Evolutionary conservation across 2,113 vertebrate species (phyloP), one percentile per base, ranked within the genome.

Genomic region (Percopsis transmontana): DNA sequence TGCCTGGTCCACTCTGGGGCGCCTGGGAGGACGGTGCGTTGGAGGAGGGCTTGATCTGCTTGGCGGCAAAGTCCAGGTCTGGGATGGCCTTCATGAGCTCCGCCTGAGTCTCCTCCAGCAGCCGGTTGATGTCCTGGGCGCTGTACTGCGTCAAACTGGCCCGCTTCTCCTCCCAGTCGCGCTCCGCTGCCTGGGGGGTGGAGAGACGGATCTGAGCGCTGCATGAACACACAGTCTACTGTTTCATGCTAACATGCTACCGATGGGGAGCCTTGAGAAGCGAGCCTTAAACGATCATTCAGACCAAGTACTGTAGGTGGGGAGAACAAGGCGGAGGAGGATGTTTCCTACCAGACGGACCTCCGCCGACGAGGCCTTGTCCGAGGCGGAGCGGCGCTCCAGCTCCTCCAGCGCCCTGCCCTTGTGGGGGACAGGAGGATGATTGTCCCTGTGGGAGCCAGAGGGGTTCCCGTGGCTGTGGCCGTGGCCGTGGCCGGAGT

Each of bases 61-160:
- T 99, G 89, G 95, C 95, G 0, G 95, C 96, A 58, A 97, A 99
- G 58, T 98, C 97, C 87, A 99, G 90, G 88, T 99, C 97, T 0
- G 97, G 97, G 62, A 99, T 99, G 70, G 97, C 96, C 83, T 99
- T 99, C 93, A 99, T 95, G n/a, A 99, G 90, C 88, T 99, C 97
- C 0, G 96, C 97, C 78, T 99, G 97, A 0, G 97, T 99, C 90
- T 99, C 97, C 74, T 98, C 97, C 88, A 98, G 92, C 2, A 99
- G 93, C 14, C 97, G 94, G 86, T 97, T 99, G 85, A 99, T 99
- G 91, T 98, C 97, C 90, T 97, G 96, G 84, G 97, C 93, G 0
- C 96, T 99, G 90, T 97, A 98, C 86, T 98, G 96, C 62, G 95
- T 97, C 74, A 99, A 89, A 20, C 95, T 97, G 1, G 95, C 96